A percentile compares a stretch with the other conserved stretches of the same genome.
These are phyloP conservation scores for Danio aesculapii DNA, from an alignment of 2,797 vertebrate genomes.

Conservation along the genomic window DNA sequence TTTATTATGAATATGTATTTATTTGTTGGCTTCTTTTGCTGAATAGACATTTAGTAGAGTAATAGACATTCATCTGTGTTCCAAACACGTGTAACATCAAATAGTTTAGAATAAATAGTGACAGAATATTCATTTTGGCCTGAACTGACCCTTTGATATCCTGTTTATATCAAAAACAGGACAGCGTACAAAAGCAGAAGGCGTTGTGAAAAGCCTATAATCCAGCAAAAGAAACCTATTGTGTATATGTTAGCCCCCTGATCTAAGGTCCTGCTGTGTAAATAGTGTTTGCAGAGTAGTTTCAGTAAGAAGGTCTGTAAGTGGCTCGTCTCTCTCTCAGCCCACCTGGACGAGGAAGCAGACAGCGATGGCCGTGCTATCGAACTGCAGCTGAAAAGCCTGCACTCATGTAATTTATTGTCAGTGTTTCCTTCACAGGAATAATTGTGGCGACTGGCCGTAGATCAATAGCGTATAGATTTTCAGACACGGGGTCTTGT, in stretches of 20 bases:
- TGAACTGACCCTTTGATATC: not conserved
- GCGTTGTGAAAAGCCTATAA: not conserved
- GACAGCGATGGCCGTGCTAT: constrained; percentile 70
- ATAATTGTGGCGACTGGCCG: constrained; percentile 92
- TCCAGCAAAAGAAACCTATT: not conserved
- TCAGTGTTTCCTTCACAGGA: constrained; percentile 93
- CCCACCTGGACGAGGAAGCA: constrained; percentile 50
- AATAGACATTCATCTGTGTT: too few relatives aligned
- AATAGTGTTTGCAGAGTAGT: constrained; percentile 2
- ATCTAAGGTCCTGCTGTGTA: not conserved
- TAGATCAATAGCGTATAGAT: constrained; percentile 92
- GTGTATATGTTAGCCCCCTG: not conserved
- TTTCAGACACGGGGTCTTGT: constrained; percentile 92
- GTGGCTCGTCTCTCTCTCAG: constrained; percentile 15
- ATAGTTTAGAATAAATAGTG: not conserved
- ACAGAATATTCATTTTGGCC: not conserved
- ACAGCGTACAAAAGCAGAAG: not conserved
- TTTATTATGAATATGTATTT: too few relatives aligned
- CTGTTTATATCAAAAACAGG: not conserved
- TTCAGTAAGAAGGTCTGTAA: constrained; percentile 31
- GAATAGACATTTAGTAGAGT: too few relatives aligned
- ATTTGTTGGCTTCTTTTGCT: too few relatives aligned
- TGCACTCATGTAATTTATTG: constrained; percentile 92
- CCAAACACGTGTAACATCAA: too few relatives aligned
- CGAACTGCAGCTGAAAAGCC: constrained; percentile 91